phyloP scores from a whole-genome alignment of 2,797 vertebrate species.

The Tragelaphus oryx region DNA sequence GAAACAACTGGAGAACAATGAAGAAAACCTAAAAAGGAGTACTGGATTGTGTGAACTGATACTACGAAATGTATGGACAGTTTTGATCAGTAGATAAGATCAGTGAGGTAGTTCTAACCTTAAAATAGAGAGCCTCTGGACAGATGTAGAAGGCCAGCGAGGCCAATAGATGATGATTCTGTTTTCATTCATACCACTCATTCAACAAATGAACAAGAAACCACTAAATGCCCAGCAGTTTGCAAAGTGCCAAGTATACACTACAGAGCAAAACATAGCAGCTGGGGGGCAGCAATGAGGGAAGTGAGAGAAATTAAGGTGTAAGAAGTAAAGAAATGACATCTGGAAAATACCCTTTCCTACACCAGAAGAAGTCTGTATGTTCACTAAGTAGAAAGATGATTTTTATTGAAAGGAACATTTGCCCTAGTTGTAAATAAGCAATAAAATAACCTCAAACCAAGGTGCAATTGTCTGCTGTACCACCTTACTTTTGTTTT shows the following conservation, averaged over 20 bases:
- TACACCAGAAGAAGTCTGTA: background rate
- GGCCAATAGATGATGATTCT: background rate
- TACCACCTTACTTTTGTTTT: background rate
- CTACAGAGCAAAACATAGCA: background rate
- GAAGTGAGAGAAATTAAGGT: background rate
- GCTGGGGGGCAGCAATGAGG: background rate
- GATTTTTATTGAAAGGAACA: background rate
- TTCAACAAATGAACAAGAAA: slow-evolving; percentile 12
- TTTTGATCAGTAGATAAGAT: background rate
- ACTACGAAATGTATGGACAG: background rate
- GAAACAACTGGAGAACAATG: background rate
- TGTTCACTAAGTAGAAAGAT: background rate
- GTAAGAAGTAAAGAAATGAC: background rate
- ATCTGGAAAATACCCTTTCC: background rate
- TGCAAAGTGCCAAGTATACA: background rate
- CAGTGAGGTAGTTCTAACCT: background rate
- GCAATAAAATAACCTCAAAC: slow-evolving; percentile 3
- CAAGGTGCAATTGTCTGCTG: background rate
- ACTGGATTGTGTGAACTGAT: background rate
- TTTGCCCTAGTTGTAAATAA: slow-evolving; percentile 34
- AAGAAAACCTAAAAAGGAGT: background rate
- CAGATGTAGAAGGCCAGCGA: background rate
- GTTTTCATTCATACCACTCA: background rate
- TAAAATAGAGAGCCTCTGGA: slow-evolving; percentile 18
- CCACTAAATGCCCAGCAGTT: background rate